These are phyloP conservation scores for Magallana gigas DNA, from an alignment of 1,140 invertebrate genomes.

Conservation along the genomic window DNA sequence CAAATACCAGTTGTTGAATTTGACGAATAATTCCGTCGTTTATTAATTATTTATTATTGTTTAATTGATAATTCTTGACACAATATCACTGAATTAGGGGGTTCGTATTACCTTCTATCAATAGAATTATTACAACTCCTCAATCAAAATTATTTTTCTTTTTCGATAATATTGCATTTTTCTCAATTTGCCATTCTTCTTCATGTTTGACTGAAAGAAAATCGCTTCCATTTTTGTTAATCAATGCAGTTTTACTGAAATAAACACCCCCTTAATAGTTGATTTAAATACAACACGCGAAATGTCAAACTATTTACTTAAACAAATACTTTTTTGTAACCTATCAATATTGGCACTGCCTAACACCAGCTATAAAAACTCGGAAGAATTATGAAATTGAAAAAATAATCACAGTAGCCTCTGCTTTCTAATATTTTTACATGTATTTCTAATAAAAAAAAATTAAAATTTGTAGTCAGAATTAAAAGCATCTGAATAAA, in stretches of 20 bases:
- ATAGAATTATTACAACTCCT: not conserved
- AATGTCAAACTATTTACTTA: not conserved
- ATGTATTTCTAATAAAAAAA: no score
- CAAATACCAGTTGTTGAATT: not conserved
- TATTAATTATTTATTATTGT: conserved; percentile 13
- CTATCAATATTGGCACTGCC: no score
- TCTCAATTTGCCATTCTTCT: not conserved
- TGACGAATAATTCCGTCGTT: conserved; percentile 18
- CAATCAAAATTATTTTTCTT: conserved; percentile 25
- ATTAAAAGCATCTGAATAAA: not conserved
- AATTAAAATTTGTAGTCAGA: no score
- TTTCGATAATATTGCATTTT: not conserved
- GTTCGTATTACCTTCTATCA: not conserved
- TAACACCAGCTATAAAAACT: no score
- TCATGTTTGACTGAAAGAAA: not conserved
- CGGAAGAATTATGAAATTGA: no score
- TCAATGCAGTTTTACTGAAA: conserved; percentile 15
- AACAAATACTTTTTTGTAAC: no score
- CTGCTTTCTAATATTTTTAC: no score
- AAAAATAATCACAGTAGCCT: no score
- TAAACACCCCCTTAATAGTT: not conserved
- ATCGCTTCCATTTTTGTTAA: not conserved
- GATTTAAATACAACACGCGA: not conserved
- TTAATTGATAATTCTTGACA: conserved; percentile 22
- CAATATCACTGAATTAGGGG: not conserved